Evolutionary conservation across 2,113 vertebrate genomes (phyloP), one percentile per base, ranked within the genome.

Genomic region (Chlorodrepanis virens): DNA sequence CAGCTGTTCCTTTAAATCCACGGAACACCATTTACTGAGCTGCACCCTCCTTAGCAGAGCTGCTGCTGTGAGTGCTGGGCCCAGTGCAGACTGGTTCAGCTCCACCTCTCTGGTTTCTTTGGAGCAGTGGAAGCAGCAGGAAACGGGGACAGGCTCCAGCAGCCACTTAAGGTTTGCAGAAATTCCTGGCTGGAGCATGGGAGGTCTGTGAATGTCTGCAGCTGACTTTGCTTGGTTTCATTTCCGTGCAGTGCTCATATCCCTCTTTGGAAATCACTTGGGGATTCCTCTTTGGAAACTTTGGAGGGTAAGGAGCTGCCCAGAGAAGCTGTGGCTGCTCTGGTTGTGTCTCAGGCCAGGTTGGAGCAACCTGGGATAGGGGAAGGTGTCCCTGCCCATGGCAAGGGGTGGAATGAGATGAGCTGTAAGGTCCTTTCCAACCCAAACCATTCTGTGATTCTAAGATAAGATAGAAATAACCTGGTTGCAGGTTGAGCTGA

Each of bases 161-260:
- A 75, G 31, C 65, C 53, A 25, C 72, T 78, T 45, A 2, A 14
- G 45, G 31, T 22, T 83, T 70, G 68, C 35, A 47, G 72, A 47
- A 84, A 28, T 61, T n/a, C 27, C 7, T 50, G 86, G 14, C 42
- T 24, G 23, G 37, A 21, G 56, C 33, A 10, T 4, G 5, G 63
- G 47, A 12, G 15, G 11, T 67, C 24, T 74, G 22, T 59, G 33
- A 39, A n/a, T 64, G 76, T 52, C 71, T 75, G 12, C 44, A 74
- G 74, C 60, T 83, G 83, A 17, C 50, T 67, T 42, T 2, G 42
- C 52, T 63, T 14, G 42, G 7, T 40, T 63, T 44, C 9, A 3
- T 1, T 1, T 10, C 5, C 0, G 1, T 25, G n/a, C 37, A 33
- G 35, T 15, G 27, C 24, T 56, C 24, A 0, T 8, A 1, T 22